Conservation (phyloP, 2,797 vertebrate genomes). For the Podargus strigoides region DNA sequence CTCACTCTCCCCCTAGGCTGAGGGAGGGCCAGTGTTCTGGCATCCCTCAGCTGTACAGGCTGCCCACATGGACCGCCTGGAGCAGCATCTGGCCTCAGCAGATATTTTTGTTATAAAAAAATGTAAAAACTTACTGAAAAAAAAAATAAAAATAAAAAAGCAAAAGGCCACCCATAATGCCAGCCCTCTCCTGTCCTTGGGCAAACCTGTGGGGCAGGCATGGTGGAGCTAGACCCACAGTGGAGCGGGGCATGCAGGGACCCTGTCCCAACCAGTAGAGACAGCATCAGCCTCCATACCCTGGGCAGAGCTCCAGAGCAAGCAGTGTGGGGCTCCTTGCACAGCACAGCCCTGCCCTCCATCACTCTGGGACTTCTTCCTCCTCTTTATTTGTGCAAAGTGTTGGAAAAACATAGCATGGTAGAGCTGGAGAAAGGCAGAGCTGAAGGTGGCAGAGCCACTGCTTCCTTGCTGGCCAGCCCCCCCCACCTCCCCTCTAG, state of each 20-base stretch:
- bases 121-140: background rate
- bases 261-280: background rate
- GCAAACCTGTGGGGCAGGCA: background rate
- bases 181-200: background rate
- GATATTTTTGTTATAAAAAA: slow-evolving; percentile 51
- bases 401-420: background rate
- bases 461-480: fast-evolving
- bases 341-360: slow-evolving; percentile 26
- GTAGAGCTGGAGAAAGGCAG: background rate
- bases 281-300: background rate
- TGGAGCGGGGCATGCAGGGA: fast-evolving
- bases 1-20: background rate
- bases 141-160: background rate
- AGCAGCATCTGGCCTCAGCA: background rate
- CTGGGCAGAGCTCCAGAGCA: slow-evolving; percentile 26
- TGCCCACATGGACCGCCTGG: background rate
- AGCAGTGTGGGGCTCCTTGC: background rate
- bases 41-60: fast-evolving
- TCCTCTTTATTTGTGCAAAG: slow-evolving; percentile 44
- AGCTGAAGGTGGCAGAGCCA: background rate
- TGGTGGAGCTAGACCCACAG: background rate
- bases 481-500: background rate
- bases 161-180: background rate
- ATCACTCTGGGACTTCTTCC: slow-evolving; percentile 52
- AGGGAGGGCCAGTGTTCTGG: background rate